phyloP scores from a whole-genome alignment of 2,888 invertebrate species.

The Mythimna impura region DNA sequence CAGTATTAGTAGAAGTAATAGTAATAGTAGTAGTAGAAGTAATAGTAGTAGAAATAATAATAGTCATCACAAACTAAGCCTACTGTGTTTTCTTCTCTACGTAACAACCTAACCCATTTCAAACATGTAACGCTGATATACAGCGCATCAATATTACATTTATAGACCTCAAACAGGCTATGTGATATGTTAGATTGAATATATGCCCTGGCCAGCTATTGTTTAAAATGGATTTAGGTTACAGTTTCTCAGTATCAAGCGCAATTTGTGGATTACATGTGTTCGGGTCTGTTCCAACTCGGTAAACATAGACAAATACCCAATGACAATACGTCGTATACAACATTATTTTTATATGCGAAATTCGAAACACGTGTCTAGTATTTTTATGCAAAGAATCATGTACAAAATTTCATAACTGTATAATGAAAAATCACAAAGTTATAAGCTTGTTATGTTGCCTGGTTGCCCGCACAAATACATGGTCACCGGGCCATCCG shows the following conservation, averaged over 20 bases:
- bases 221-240: conserved; percentile 36
- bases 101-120: conserved; percentile 12
- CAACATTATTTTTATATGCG: no score
- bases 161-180: conserved; percentile 26
- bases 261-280: neutral
- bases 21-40: no score
- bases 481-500: no score
- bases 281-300: neutral
- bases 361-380: no score
- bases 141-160: conserved; percentile 25
- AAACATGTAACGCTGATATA: conserved; percentile 8
- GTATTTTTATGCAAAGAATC: no score
- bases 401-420: no score
- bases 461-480: no score
- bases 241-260: neutral
- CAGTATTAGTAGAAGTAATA: no score
- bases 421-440: no score
- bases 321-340: no score
- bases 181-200: conserved; percentile 32
- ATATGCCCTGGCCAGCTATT: neutral
- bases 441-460: no score
- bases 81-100: neutral
- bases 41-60: neutral
- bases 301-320: neutral
- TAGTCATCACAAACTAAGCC: neutral